These are phyloP conservation scores for Apodemus sylvaticus DNA, from an alignment of 2,113 vertebrate genomes.

Conservation along the genomic window DNA sequence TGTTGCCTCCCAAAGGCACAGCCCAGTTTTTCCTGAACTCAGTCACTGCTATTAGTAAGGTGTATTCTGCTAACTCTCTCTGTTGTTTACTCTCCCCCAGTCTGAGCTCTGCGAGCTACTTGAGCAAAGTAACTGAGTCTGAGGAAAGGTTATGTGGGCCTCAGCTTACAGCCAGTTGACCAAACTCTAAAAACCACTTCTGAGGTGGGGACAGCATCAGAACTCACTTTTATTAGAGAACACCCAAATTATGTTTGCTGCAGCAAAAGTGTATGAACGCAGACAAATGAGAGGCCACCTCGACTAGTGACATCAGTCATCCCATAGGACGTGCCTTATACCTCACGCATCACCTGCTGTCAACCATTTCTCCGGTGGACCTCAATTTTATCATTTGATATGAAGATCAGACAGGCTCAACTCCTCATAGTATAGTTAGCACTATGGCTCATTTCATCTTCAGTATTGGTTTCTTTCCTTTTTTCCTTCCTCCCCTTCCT, in stretches of 20 bases:
- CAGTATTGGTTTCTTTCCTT: neutral
- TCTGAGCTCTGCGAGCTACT: neutral
- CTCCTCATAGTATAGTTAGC: neutral
- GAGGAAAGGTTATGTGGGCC: neutral
- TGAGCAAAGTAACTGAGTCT: neutral
- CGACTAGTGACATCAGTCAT: neutral
- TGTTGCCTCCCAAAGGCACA: neutral
- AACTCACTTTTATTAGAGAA: neutral
- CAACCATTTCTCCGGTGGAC: neutral
- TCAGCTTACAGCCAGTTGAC: neutral
- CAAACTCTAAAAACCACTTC: neutral
- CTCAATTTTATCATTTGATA: neutral
- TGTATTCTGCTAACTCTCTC: neutral
- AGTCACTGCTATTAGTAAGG: neutral
- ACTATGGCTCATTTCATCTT: neutral
- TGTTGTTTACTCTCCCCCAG: too few relatives aligned
- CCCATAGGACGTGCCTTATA: neutral
- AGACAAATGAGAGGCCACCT: neutral
- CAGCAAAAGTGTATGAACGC: too few relatives aligned
- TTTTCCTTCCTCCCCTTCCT: too few relatives aligned
- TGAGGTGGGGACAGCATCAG: neutral
- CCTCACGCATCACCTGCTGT: neutral
- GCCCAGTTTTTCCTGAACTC: neutral
- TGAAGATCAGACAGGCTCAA: neutral
- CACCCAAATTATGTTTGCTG: neutral